These are phyloP conservation scores for Melanogrammus aeglefinus DNA, from an alignment of 2,797 vertebrate species.

Conservation along the genomic window DNA sequence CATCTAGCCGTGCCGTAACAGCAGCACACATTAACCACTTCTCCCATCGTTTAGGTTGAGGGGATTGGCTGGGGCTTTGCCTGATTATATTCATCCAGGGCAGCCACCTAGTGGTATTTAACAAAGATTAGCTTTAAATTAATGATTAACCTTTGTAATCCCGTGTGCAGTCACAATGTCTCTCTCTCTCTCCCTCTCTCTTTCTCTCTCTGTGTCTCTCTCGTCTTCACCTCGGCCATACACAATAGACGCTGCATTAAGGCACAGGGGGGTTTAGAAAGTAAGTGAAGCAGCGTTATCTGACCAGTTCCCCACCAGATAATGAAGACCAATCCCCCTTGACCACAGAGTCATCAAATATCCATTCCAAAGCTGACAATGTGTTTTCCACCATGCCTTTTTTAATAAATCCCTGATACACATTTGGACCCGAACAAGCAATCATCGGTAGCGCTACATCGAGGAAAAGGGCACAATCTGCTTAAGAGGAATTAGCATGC, in stretches of 20 bases:
- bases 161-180: conserved; percentile 62
- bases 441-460: conserved; percentile 51
- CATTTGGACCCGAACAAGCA: conserved; percentile 48
- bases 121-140: conserved; percentile 77
- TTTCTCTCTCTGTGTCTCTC: conserved; percentile 27
- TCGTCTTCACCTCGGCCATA: conserved; percentile 53
- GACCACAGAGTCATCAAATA: conserved; percentile 66
- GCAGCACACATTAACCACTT: conserved; percentile 51
- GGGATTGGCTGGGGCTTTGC: conserved; percentile 56
- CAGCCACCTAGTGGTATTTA: conserved; percentile 68
- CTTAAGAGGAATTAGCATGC: conserved; percentile 53
- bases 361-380: conserved; percentile 58
- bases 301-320: conserved; percentile 56
- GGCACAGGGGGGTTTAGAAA: conserved; percentile 51
- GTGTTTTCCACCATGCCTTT: conserved; percentile 54
- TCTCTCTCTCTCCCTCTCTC: conserved; percentile 31
- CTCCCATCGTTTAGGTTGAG: conserved; percentile 56
- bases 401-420: conserved; percentile 61
- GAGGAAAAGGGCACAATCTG: conserved; percentile 46
- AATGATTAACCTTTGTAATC: conserved; percentile 79
- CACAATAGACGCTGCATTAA: conserved; percentile 65
- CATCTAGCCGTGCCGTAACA: conserved; percentile 41
- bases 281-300: conserved; percentile 76
- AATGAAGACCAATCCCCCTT: conserved; percentile 72
- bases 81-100: conserved; percentile 65